These are phyloP conservation scores for Andrena hattorfiana DNA, from an alignment of 2,888 invertebrate genomes.

Conservation along the genomic window DNA sequence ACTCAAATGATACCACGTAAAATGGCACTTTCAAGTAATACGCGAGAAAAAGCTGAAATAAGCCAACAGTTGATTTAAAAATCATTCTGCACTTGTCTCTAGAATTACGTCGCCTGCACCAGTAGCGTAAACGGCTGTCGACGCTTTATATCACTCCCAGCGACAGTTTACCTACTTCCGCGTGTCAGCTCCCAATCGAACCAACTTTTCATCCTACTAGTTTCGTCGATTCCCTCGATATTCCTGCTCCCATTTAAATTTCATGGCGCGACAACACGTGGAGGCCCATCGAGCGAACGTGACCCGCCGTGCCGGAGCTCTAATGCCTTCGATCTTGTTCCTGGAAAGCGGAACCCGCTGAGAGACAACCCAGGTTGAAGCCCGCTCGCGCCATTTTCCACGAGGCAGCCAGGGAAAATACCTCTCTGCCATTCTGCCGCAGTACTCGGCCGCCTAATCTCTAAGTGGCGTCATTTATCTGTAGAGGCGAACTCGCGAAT, in stretches of 20 bases:
- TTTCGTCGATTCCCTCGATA: conserved; percentile 28
- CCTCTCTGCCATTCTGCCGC: conserved; percentile 66
- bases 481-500: conserved; percentile 70
- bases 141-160: conserved; percentile 16
- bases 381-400: conserved; percentile 66
- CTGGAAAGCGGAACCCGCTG: conserved; percentile 17
- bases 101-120: conserved; percentile 34
- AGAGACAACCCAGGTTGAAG: conserved; percentile 57
- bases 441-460: conserved; percentile 78
- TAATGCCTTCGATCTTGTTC: conserved; percentile 36
- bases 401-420: conserved; percentile 70
- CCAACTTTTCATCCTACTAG: conserved; percentile 27
- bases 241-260: conserved; percentile 31
- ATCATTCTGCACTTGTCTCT: conserved; percentile 22
- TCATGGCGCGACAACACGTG: neutral
- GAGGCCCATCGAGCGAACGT: conserved; percentile 12
- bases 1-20: too few relatives aligned
- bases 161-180: conserved; percentile 36
- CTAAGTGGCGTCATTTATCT: conserved; percentile 79
- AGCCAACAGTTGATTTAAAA: conserved; percentile 13
- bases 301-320: conserved; percentile 32
- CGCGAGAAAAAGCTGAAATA: neutral
- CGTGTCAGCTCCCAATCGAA: conserved; percentile 35
- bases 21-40: neutral
- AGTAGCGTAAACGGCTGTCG: conserved; percentile 23